Percentiles rank a stretch among this genome's conserved stretches.
Evolutionary conservation across 2,113 vertebrate species (phyloP).

Genomic region (Toxotes chatareus): DNA sequence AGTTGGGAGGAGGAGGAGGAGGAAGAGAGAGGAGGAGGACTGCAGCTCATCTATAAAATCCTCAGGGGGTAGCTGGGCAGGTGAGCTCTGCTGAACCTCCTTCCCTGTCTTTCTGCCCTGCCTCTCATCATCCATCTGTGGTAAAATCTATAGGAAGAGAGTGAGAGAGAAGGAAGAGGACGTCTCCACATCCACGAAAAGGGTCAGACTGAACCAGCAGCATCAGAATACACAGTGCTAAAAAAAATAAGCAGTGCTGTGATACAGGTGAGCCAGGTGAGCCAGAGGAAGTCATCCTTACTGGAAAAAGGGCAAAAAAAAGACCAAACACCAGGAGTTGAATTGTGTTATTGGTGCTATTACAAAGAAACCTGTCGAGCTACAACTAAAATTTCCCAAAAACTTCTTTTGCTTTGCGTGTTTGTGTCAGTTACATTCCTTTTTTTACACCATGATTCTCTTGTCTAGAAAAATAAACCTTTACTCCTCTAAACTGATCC

Average conservation of each 20-base stretch:
- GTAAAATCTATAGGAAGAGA: background rate
- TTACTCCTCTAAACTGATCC: background rate
- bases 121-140: slow-evolving; percentile 14
- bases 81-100: slow-evolving; percentile 19
- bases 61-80: slow-evolving; percentile 31
- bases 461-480: slow-evolving; percentile 13
- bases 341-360: slow-evolving; percentile 1
- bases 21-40: background rate
- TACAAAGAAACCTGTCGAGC: slow-evolving; percentile 14
- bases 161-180: background rate
- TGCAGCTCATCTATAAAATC: slow-evolving; percentile 20
- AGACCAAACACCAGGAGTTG: background rate
- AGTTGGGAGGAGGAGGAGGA: slow-evolving; percentile 2
- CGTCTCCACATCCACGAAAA: too few relatives aligned
- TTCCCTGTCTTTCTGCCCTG: background rate
- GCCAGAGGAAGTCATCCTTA: background rate
- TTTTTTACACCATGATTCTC: slow-evolving; percentile 2
- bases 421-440: background rate
- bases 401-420: background rate
- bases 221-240: background rate
- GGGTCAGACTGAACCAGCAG: background rate
- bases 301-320: background rate
- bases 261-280: slow-evolving; percentile 13
- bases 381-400: background rate
- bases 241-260: slow-evolving; percentile 10